Percentiles rank a stretch among this genome's conserved stretches.
Evolutionary conservation across 2,797 vertebrate genomes (phyloP).

Genomic region (Notolabrus celidotus): DNA sequence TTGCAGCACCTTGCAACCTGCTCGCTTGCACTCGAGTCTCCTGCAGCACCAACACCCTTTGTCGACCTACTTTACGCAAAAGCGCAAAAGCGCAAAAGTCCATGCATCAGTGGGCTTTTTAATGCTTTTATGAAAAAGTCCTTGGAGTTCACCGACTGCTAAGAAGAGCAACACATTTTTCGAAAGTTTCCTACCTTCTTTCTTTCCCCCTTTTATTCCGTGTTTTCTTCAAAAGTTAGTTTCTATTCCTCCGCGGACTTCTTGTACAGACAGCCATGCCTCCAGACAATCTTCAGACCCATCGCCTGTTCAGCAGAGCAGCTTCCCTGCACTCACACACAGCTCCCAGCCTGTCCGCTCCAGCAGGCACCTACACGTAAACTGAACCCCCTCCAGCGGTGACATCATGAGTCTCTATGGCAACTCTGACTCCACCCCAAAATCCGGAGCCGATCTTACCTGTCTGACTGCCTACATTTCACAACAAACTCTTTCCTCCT

Average conservation of each 20-base stretch:
- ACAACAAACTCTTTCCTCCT: constrained; percentile 25
- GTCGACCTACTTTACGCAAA: background rate
- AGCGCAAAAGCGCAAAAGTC: constrained; percentile 11
- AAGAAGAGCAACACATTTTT: background rate
- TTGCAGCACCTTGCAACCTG: constrained; percentile 56
- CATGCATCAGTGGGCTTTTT: background rate
- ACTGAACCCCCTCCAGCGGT: constrained; percentile 77
- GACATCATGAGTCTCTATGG: constrained; percentile 83
- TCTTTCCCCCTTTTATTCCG: constrained; percentile 43
- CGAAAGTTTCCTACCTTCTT: constrained; percentile 54
- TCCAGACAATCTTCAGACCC: constrained; percentile 46
- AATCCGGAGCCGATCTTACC: constrained; percentile 75
- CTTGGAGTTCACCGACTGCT: background rate
- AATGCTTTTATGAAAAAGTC: background rate
- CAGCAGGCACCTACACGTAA: constrained; percentile 80
- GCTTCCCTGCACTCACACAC: constrained; percentile 36
- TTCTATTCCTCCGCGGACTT: constrained; percentile 47
- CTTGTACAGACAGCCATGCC: constrained; percentile 46
- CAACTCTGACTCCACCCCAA: constrained; percentile 81
- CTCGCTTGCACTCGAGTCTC: background rate
- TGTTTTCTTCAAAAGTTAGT: constrained; percentile 34
- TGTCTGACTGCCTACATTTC: constrained; percentile 70
- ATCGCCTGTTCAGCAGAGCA: constrained; percentile 56
- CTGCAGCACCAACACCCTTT: constrained; percentile 13
- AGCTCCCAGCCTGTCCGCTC: constrained; percentile 46